These are phyloP conservation scores for Acleris literana DNA, from an alignment of 2,888 invertebrate species.

Conservation along the genomic window DNA sequence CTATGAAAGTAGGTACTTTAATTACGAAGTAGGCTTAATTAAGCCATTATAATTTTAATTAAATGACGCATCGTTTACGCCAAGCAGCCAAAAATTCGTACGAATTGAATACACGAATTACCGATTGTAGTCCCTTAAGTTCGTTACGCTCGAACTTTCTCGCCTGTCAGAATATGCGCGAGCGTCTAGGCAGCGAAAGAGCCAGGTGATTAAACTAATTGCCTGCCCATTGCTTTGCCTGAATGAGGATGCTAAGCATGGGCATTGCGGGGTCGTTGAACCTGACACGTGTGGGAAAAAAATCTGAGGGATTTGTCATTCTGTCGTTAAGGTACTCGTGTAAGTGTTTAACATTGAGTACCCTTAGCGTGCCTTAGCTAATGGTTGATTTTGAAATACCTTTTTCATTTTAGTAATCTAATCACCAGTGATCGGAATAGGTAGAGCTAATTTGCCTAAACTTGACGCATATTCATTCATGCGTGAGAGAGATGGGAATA, in stretches of 20 bases:
- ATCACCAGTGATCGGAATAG: too few relatives aligned
- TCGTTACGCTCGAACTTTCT: conserved; percentile 28
- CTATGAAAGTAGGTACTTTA: too few relatives aligned
- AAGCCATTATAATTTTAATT: neutral
- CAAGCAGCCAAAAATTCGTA: neutral
- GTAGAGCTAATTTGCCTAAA: too few relatives aligned
- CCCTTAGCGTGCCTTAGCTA: too few relatives aligned
- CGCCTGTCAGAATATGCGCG: conserved; percentile 42
- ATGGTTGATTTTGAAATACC: too few relatives aligned
- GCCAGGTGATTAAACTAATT: conserved; percentile 70
- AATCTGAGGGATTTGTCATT: conserved; percentile 10
- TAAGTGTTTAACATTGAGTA: too few relatives aligned
- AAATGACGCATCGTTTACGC: neutral
- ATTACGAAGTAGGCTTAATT: too few relatives aligned
- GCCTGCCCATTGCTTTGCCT: conserved; percentile 57
- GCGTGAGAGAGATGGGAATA: too few relatives aligned
- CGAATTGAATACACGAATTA: conserved; percentile 1
- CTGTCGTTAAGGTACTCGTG: neutral
- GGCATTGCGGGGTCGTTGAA: conserved; percentile 16
- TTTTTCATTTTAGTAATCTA: too few relatives aligned
- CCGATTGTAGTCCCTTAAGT: neutral
- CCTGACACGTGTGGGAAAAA: conserved; percentile 30
- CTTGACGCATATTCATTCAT: too few relatives aligned
- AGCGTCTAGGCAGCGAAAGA: conserved; percentile 59
- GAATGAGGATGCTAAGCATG: conserved; percentile 35